These are phyloP conservation scores for Caenorhabditis panamensis DNA, from an alignment of 2,888 invertebrate genomes.

Conservation along the genomic window DNA sequence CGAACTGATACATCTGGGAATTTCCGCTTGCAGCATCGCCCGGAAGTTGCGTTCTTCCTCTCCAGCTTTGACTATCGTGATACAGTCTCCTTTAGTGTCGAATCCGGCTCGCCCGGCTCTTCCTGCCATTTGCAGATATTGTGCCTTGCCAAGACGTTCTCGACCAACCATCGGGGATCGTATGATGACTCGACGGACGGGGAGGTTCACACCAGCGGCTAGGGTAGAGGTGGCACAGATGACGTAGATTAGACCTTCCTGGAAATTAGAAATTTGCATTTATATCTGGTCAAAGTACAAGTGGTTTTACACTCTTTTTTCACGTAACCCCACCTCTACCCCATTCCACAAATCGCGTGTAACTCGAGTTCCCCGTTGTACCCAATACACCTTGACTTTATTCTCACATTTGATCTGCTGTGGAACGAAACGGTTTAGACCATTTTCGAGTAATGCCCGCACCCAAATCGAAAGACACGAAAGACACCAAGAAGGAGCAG, in stretches of 20 bases:
- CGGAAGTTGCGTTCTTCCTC: constrained; percentile 83
- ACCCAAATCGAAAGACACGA: no score
- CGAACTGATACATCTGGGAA: constrained; percentile 70
- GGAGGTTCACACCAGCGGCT: constrained; percentile 88
- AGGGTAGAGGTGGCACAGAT: constrained; percentile 96
- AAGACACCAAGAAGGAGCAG: no score
- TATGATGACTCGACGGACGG: constrained; percentile 88
- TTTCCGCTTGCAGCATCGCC: constrained; percentile 68
- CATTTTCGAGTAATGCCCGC: no score
- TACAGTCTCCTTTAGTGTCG: constrained; percentile 90
- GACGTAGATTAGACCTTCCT: constrained; percentile 89
- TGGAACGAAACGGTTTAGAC: no score
- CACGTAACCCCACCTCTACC: no score
- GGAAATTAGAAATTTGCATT: no score
- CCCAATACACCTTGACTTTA: no score
- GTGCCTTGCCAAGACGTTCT: constrained; percentile 87
- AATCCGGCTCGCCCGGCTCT: constrained; percentile 94
- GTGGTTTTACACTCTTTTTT: no score
- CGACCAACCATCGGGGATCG: constrained; percentile 90
- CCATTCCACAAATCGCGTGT: no score
- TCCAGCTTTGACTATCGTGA: constrained; percentile 87
- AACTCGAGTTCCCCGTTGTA: no score
- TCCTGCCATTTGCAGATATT: constrained; percentile 96
- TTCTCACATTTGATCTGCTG: no score
- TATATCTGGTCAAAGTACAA: no score